Conservation (phyloP, 2,888 invertebrate species). For the Pheosia gnoma region DNA sequence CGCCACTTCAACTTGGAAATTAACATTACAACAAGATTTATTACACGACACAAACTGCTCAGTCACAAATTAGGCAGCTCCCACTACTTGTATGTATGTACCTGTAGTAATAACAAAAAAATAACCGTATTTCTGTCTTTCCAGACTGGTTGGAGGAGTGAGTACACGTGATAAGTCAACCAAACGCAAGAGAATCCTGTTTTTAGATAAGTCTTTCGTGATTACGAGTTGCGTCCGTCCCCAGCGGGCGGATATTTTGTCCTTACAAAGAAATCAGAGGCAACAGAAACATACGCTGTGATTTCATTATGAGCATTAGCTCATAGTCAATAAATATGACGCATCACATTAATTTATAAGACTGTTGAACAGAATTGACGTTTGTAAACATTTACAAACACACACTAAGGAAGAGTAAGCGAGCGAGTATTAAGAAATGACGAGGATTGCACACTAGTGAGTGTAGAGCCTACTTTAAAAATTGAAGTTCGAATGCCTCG, state of each 20-base stretch:
- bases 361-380: conserved; percentile 81
- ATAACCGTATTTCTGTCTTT: conserved; percentile 67
- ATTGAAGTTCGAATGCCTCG: not conserved
- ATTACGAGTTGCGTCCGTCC: conserved; percentile 44
- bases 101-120: conserved; percentile 6
- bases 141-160: conserved; percentile 96
- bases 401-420: conserved; percentile 18
- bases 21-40: too few relatives aligned
- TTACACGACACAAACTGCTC: too few relatives aligned
- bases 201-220: conserved; percentile 52
- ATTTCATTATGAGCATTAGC: conserved; percentile 52
- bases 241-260: conserved; percentile 41
- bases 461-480: conserved; percentile 7
- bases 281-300: conserved; percentile 63
- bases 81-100: not conserved
- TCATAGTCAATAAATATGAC: conserved; percentile 33
- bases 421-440: conserved; percentile 24
- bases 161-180: conserved; percentile 94
- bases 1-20: too few relatives aligned
- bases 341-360: conserved; percentile 63
- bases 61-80: not conserved
- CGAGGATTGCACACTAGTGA: conserved; percentile 15
- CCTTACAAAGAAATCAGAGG: conserved; percentile 48
- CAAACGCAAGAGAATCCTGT: conserved; percentile 54
- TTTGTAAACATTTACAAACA: conserved; percentile 63